Conservation (phyloP, 2,113 vertebrate species). For the Megaleporinus macrocephalus region DNA sequence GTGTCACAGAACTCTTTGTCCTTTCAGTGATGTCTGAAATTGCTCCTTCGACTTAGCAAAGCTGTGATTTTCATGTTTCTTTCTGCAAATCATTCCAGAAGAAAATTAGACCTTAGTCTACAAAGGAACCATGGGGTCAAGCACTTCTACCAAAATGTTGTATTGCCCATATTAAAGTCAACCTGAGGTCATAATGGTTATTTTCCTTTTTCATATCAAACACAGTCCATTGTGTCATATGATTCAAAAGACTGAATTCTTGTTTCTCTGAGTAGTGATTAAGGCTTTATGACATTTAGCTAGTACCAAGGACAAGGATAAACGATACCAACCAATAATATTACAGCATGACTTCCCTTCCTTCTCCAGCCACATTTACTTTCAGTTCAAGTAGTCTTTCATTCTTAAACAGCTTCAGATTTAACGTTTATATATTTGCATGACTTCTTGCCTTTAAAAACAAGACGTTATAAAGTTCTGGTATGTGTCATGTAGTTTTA, state of each 20-base stretch:
- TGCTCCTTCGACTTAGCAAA: not conserved
- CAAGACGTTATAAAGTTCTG: not conserved
- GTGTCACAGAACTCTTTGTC: not conserved
- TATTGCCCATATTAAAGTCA: not conserved
- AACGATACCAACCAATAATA: too few species aligned
- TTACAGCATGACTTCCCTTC: too few species aligned
- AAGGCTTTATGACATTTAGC: too few species aligned
- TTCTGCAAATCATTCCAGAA: not conserved
- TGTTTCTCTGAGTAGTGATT: too few species aligned
- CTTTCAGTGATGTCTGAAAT: not conserved
- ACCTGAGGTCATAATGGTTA: too few species aligned
- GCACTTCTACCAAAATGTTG: not conserved
- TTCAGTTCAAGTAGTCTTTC: too few species aligned
- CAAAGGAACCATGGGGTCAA: not conserved
- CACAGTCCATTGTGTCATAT: too few species aligned
- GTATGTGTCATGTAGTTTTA: conserved; percentile 13
- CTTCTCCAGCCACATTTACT: too few species aligned
- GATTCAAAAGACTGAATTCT: too few species aligned
- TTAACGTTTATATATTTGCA: not conserved
- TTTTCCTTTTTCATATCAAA: too few species aligned
- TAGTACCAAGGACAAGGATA: too few species aligned
- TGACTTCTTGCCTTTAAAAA: not conserved
- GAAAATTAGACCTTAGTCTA: not conserved
- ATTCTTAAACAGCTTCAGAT: too few species aligned
- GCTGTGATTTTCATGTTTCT: conserved; percentile 5